Base-by-base conservation (phyloP, 2,888 invertebrate species). In the Pristionchus arcanus region DNA sequence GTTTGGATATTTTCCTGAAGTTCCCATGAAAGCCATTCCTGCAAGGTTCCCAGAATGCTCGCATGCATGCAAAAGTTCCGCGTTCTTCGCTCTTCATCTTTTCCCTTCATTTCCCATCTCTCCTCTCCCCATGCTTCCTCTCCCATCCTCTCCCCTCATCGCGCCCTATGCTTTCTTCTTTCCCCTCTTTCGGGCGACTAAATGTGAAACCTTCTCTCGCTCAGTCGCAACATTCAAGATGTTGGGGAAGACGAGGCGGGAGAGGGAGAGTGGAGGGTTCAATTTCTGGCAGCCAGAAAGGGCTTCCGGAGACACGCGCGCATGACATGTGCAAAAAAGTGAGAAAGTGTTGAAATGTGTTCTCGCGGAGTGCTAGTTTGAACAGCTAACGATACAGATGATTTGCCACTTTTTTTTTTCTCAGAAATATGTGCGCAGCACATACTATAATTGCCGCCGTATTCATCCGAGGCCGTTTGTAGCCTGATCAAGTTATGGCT, bases 151-250 rank as follows among this genome's bases (percentile, higher is more conserved):
- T 68, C 25, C 59, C 7, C 59, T 59, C 59, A 59, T 59, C 25
- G 59, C 59, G 25, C 25, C 25, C 59, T 59, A 25, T 68, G 15
- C 28, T 68, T n/a, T 77, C 37, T 77, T 77, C 74, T 25, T 77
- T 11, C 74, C 42, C 74, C 25, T 77, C 74, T 42, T 37, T 77
- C 42, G 31, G 19, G 74, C 74, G 2, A 11, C 74, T 42, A 77
- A 77, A 68, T 68, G 68, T 31, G 68, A 77, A 77, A 19, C 34
- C 63, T 21, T 59, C 59, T 59, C 63, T 63, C 63, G 9, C 63
- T 21, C 63, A n/a, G 63, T 34, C 71, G 71, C 34, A 71, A 71
- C 71, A 71, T 71, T 71, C 34, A 63, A 63, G 63, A 63, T 21
- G 21, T 21, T 21, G 16, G 16, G 0, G 19, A 63, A n/a, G 7